A percentile compares a stretch with the other conserved stretches of the same genome.
Conservation (phyloP, 2,797 vertebrate species). For the Lagorchestes hirsutus region DNA sequence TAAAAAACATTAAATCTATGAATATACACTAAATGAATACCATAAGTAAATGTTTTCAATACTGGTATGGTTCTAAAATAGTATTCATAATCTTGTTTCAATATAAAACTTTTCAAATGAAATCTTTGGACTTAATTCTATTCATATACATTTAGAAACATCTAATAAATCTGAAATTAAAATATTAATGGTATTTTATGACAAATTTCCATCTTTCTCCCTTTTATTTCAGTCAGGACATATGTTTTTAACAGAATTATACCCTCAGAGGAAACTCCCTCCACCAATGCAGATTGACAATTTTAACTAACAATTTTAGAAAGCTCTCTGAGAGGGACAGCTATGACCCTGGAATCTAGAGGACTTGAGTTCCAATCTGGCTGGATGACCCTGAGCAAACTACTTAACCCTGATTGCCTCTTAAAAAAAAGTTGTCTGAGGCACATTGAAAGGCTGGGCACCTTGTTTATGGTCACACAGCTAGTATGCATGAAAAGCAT, state of each 20-base stretch:
- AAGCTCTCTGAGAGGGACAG: not conserved
- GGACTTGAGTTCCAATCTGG: not conserved
- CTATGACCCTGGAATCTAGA: not conserved
- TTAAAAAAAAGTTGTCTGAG: not conserved
- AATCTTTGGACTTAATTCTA: not conserved
- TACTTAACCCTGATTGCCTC: not conserved
- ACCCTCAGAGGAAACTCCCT: not conserved
- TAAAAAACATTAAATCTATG: conserved; percentile 1
- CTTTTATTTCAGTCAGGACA: not conserved
- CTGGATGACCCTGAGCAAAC: not conserved
- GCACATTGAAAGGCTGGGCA: not conserved
- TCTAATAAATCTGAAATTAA: conserved; percentile 33
- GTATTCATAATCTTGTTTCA: not conserved
- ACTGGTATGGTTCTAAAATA: not conserved
- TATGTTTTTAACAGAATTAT: not conserved
- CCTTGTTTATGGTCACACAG: not conserved
- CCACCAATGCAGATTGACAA: not conserved
- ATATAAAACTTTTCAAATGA: not conserved
- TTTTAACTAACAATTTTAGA: not conserved
- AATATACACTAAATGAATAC: conserved; percentile 12
- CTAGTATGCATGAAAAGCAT: not conserved
- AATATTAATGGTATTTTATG: not conserved
- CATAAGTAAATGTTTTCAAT: not conserved
- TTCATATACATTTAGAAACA: not conserved
- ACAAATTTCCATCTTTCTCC: not conserved